Evolutionary conservation across 1,140 invertebrate species (phyloP), one percentile per base, ranked within the genome.

Genomic region (Tetragnatha versicolor): DNA sequence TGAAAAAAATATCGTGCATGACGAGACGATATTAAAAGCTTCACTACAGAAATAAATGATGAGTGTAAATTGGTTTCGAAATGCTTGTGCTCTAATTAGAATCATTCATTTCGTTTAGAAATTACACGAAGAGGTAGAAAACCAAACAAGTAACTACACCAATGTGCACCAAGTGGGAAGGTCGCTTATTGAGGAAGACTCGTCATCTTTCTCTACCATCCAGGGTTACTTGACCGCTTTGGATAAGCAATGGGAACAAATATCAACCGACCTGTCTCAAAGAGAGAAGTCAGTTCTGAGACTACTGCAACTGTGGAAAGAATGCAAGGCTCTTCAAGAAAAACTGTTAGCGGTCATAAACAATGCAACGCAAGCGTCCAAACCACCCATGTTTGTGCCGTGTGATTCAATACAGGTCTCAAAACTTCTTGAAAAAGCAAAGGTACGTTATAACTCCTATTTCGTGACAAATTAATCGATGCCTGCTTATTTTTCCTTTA

Each of bases 221-320:
- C 93, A 95, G 85, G 92, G 92, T 75, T 90, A 91, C 42, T 83
- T 95, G 0, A 89, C 92, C 2, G 89, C 91, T 0, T 89, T 93
- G 42, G 93, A 95, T 81, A 89, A 90, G 33, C 91, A 91, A 75
- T 95, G 92, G 89, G 93, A 94, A 82, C 91, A 91, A 82, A 86
- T 94, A 0, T 90, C 91, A 70, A 90, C 92, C 65, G 85, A 91
- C 22, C 88, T 96, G 5, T 88, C 89, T 45, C 91, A 94, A 49
- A 91, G 93, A 79, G 91, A 86, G 55, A 83, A 84, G 65, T 82
- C 85, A 81, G 93, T 93, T 81, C 88, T 89, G 14, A 88, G 92
- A 3, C 89, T 94, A 42, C 89, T 91, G 49, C 89, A 89, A 61
- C 89, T 91, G 0, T 91, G 93, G 87, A 91, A 92, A 81, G 91